A percentile compares a stretch with the other conserved stretches of the same genome.
phyloP scores from a whole-genome alignment of 2,888 invertebrate species.

The Parnassius smintheus region DNA sequence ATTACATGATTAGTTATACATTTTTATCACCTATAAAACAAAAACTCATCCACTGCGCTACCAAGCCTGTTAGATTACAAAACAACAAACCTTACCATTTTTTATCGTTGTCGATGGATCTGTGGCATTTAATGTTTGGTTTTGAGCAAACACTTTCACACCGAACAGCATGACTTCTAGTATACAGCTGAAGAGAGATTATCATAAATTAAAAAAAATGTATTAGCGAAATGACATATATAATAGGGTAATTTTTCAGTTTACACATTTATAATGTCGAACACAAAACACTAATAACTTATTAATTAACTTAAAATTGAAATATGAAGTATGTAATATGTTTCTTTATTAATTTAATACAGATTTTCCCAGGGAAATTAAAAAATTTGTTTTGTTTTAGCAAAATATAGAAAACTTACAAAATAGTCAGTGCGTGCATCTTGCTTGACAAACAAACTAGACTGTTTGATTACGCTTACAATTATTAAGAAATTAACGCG shows the following conservation, averaged over 20 bases:
- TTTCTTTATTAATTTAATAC: no score
- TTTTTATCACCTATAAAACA: no score
- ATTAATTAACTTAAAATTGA: no score
- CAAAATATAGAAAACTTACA: constrained; percentile 2
- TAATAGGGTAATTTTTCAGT: no score
- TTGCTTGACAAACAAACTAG: constrained; percentile 2
- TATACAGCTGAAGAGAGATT: constrained; percentile 1
- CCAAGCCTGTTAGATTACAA: not conserved
- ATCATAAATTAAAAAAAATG: no score
- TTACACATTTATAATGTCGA: no score
- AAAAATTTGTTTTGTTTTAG: not conserved
- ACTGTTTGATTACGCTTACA: constrained; percentile 2
- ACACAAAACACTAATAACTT: no score
- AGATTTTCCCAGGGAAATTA: no score
- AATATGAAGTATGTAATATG: no score
- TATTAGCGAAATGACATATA: no score
- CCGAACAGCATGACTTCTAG: not conserved
- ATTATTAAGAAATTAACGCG: constrained; percentile 10
- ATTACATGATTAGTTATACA: no score
- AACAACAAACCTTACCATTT: constrained; percentile 2
- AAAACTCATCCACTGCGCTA: no score
- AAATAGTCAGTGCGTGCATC: constrained; percentile 6
- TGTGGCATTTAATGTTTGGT: not conserved
- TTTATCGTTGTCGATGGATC: constrained; percentile 2
- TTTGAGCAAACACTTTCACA: constrained; percentile 5